A percentile compares a stretch with the other conserved stretches of the same genome.
Evolutionary conservation across 2,113 vertebrate species (phyloP).

Genomic region (Takifugu bimaculatus): DNA sequence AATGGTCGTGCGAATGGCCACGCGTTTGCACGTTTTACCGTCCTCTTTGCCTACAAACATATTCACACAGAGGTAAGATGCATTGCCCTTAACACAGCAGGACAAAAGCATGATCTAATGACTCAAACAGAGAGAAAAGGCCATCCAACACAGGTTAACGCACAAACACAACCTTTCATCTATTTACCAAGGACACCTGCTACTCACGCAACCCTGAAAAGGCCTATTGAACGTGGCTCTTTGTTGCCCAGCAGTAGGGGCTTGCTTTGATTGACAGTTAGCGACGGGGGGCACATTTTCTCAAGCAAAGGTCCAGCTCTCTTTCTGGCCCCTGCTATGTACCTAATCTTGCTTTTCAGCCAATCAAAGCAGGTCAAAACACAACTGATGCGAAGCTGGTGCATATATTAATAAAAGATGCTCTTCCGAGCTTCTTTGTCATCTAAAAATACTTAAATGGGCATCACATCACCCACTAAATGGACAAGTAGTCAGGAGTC

Average conservation of each 20-base stretch:
- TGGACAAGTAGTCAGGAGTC: neutral
- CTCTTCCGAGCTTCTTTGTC: too few species aligned
- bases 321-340: slow-evolving; percentile 34
- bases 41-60: slow-evolving; percentile 88
- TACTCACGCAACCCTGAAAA: slow-evolving; percentile 27
- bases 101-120: neutral
- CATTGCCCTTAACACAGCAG: neutral
- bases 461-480: neutral
- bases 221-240: slow-evolving; percentile 33
- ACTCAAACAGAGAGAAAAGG: slow-evolving; percentile 21
- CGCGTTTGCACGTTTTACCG: slow-evolving; percentile 91
- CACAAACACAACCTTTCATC: slow-evolving; percentile 22
- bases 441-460: neutral
- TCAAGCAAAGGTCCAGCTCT: slow-evolving; percentile 28
- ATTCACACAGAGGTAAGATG: slow-evolving; percentile 43
- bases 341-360: slow-evolving; percentile 33
- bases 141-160: slow-evolving; percentile 14
- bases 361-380: slow-evolving; percentile 26
- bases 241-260: slow-evolving; percentile 69
- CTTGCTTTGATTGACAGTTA: slow-evolving; percentile 52
- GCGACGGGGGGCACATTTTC: slow-evolving; percentile 17
- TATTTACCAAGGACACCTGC: slow-evolving; percentile 27
- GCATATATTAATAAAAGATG: too few species aligned
- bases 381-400: slow-evolving; percentile 6
- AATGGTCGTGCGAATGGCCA: slow-evolving; percentile 90